These are phyloP conservation scores for human DNA, from an alignment of 2,113 vertebrate species.

Conservation along the genomic window DNA sequence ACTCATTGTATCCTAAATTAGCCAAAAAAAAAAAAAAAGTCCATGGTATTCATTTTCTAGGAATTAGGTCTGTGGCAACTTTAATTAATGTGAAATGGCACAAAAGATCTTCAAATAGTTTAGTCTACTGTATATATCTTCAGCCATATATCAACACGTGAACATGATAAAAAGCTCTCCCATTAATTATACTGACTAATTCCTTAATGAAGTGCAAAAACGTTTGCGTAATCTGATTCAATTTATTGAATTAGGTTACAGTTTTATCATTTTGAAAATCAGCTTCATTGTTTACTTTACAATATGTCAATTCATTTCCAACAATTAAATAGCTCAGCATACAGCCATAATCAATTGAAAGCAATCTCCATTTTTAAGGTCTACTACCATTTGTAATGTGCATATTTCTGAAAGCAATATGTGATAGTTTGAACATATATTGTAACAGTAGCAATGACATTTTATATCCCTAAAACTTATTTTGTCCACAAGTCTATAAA, in stretches of 20 bases:
- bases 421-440: neutral
- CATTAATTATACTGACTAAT: slow-evolving; percentile 76
- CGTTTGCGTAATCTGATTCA: slow-evolving; percentile 71
- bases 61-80: slow-evolving; percentile 18
- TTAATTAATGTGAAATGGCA: slow-evolving; percentile 68
- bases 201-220: slow-evolving; percentile 79
- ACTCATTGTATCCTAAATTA: neutral
- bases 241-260: slow-evolving; percentile 73
- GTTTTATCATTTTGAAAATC: slow-evolving; percentile 76
- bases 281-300: slow-evolving; percentile 64
- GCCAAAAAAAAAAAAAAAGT: slow-evolving; percentile 3
- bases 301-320: slow-evolving; percentile 59
- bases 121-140: slow-evolving; percentile 53
- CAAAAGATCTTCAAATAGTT: slow-evolving; percentile 63
- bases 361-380: neutral
- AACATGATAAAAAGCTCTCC: slow-evolving; percentile 70
- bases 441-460: neutral
- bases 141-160: slow-evolving; percentile 70
- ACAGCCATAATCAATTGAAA: slow-evolving; percentile 60
- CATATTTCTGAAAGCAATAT: slow-evolving; percentile 60
- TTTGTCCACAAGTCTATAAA: neutral
- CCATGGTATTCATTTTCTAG: neutral
- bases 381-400: slow-evolving; percentile 19
- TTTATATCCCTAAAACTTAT: neutral
- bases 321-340: slow-evolving; percentile 62